Base-by-base conservation (phyloP, 2,888 invertebrate genomes). In the Agrotis clavis region DNA sequence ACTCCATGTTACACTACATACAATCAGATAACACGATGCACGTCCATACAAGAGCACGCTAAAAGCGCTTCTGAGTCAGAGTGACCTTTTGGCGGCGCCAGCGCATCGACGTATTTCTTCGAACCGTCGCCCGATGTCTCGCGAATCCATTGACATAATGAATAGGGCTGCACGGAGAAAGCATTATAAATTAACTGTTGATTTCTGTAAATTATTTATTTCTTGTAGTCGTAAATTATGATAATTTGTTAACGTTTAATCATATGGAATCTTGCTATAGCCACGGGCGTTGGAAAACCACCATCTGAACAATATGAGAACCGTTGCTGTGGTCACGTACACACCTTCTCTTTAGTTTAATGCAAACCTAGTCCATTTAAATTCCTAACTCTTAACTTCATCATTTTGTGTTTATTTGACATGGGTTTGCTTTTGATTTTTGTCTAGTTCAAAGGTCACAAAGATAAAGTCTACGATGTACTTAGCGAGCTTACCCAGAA, bases 81-180 rank as follows among this genome's bases (percentile, higher is more conserved):
- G 64, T 75, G 86, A 89, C 89, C 88, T 89, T 88, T 87, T 67
- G 79, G 77, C 86, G 91, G 90, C 91, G 90, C 90, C 89, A 82
- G 87, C 79, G 45, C 18, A 19, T 30, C 53, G 83, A 78, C 85
- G 81, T 87, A 86, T 89, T 88, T 89, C 87, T 87, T 84, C 84
- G 84, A 88, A 89, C 86, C 85, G 85, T 79, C 87, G 84, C 77
- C 79, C 77, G 78, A 79, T 84, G 90, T 87, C 90, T 88, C 88
- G 89, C 91, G 86, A 89, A 90, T 86, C 83, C 89, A 91, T 91
- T 91, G 87, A 88, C 80, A 75, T 79, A 71, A 70, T 76, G 67
- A 80, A 66, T 84, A 92, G 92, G 92, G 92, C 73, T 92, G 90
- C 50, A 61, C 65, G 67, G 71, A 64, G 85, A 83, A 84, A 84